A percentile compares a stretch with the other conserved stretches of the same genome.
phyloP scores from a whole-genome alignment of 2,797 vertebrate species.

The Peromyscus aztecus region DNA sequence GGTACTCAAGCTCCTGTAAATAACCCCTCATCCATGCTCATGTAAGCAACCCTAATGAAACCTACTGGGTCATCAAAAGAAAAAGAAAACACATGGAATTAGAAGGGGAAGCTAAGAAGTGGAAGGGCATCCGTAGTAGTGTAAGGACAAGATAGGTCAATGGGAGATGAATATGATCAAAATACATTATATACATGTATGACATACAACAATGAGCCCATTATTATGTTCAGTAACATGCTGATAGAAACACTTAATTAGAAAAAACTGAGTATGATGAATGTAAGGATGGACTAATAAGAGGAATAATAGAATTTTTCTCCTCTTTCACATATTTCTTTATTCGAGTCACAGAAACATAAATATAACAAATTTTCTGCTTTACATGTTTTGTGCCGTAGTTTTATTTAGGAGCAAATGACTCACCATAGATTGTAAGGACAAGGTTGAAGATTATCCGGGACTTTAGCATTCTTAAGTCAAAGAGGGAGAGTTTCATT shows the following conservation, averaged over 20 bases:
- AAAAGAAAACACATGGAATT: not conserved
- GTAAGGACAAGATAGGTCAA: not conserved
- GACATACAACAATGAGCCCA: not conserved
- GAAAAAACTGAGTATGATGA: not conserved
- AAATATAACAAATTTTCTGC: constrained; percentile 40
- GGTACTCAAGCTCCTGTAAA: not conserved
- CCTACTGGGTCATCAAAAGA: not conserved
- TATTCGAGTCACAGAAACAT: constrained; percentile 21
- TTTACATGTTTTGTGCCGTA: not conserved
- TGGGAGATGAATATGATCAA: not conserved
- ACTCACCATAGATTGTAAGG: constrained; percentile 9
- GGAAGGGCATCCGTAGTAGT: too few relatives aligned
- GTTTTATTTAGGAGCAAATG: constrained; percentile 43
- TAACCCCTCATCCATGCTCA: too few relatives aligned
- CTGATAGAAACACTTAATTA: not conserved
- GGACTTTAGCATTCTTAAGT: not conserved
- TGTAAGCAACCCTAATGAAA: not conserved
- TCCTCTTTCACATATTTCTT: not conserved
- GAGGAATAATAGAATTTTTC: not conserved
- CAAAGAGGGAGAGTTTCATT: not conserved
- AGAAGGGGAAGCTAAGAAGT: not conserved
- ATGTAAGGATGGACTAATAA: not conserved
- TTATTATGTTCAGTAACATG: not conserved
- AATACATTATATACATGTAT: not conserved
- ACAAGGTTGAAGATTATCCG: constrained; percentile 7